Percentiles rank a stretch among this genome's conserved stretches.
Conservation (phyloP, 2,797 vertebrate species). For the Rhinichthys osculus region DNA sequence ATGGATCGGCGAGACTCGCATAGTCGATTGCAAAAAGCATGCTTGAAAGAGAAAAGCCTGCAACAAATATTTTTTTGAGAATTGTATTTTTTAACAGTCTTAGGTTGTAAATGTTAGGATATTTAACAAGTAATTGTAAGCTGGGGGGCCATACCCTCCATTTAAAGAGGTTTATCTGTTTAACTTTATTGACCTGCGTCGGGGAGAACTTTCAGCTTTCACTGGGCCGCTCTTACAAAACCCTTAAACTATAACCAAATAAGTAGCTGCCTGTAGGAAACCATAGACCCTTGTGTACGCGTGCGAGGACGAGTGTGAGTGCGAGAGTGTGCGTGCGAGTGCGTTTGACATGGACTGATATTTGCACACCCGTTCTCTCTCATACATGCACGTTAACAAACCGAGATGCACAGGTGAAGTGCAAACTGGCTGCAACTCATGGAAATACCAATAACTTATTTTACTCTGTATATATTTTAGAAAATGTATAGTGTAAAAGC, state of each 20-base stretch:
- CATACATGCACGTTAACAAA: constrained; percentile 73
- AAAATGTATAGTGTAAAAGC: constrained; percentile 96
- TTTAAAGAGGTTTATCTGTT: constrained; percentile 95
- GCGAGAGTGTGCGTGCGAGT: constrained; percentile 22
- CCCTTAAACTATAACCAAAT: constrained; percentile 95
- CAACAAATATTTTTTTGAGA: constrained; percentile 98
- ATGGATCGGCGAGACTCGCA: constrained; percentile 53
- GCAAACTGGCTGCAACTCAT: constrained; percentile 88
- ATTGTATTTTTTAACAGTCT: constrained; percentile 99
- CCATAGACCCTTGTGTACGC: constrained; percentile 74
- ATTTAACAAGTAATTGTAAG: constrained; percentile 94
- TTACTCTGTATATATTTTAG: constrained; percentile 99
- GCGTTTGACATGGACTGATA: constrained; percentile 58
- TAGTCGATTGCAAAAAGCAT: constrained; percentile 78
- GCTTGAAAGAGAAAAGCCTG: constrained; percentile 90
- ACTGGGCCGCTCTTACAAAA: constrained; percentile 88
- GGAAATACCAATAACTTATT: constrained; percentile 96
- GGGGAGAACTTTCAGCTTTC: constrained; percentile 82
- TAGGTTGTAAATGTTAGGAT: constrained; percentile 98
- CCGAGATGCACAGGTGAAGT: constrained; percentile 78
- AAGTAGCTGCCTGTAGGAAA: constrained; percentile 97
- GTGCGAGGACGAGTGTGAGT: constrained; percentile 18
- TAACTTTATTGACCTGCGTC: constrained; percentile 85
- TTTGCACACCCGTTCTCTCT: constrained; percentile 81
- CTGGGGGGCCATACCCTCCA: constrained; percentile 82